Conservation (phyloP, 2,113 vertebrate genomes). For the Oryzias celebensis region DNA sequence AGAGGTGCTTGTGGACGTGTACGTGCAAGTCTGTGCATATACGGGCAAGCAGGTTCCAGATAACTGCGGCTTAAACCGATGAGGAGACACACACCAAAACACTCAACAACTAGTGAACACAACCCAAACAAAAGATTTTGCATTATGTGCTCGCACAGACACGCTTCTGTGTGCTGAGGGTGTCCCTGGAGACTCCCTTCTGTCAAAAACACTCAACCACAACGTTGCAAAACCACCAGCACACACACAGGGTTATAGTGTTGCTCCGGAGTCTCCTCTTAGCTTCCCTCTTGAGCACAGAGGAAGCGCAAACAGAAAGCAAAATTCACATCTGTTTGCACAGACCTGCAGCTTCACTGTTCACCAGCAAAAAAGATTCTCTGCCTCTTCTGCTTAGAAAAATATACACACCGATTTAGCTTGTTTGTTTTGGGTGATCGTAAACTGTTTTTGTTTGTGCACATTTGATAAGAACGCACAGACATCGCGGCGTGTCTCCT, state of each 20-base stretch:
- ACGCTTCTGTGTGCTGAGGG: constrained; percentile 36
- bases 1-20: constrained; percentile 8
- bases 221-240: constrained; percentile 55
- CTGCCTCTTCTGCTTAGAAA: background rate
- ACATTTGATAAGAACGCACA: background rate
- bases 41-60: background rate
- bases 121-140: too few species aligned
- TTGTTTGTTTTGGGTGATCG: background rate
- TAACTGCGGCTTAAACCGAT: background rate
- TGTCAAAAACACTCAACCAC: constrained; percentile 59
- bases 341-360: background rate
- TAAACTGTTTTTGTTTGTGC: too few species aligned
- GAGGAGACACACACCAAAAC: background rate
- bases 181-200: constrained; percentile 74
- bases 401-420: background rate
- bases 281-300: constrained; percentile 69
- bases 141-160: constrained; percentile 1
- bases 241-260: constrained; percentile 31
- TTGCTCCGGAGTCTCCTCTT: constrained; percentile 67
- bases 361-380: constrained; percentile 1
- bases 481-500: too few species aligned
- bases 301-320: constrained; percentile 76
- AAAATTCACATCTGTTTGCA: constrained; percentile 55
- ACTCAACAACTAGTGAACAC: background rate
- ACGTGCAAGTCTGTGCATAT: constrained; percentile 6